These are phyloP conservation scores for Cercopithecus mitis DNA, from an alignment of 2,797 vertebrate genomes.

Conservation along the genomic window DNA sequence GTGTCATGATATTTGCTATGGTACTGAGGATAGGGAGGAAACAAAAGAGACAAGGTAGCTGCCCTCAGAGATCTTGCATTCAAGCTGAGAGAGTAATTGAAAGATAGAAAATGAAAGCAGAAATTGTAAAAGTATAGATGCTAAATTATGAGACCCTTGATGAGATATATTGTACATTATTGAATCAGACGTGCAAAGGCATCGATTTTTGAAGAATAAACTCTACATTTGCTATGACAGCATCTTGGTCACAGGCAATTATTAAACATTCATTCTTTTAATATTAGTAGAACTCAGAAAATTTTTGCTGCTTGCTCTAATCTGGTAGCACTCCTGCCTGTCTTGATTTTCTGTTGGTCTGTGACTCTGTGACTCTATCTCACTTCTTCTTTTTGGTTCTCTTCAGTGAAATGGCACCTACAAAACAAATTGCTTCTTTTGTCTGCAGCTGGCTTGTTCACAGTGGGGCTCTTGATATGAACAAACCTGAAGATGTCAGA, in stretches of 20 bases:
- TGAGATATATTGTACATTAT: neutral
- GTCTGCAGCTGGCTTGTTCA: constrained; percentile 83
- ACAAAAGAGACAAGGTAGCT: neutral
- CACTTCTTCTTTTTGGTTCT: constrained; percentile 50
- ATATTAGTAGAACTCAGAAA: constrained; percentile 46
- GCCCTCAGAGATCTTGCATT: neutral
- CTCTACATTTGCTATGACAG: neutral
- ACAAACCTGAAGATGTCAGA: constrained; percentile 83
- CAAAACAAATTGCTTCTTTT: constrained; percentile 84
- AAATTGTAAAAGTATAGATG: neutral
- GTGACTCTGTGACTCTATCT: neutral
- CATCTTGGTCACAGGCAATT: constrained; percentile 36
- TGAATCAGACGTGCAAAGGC: neutral
- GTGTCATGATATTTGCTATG: neutral
- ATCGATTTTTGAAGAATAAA: neutral
- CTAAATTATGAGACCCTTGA: neutral
- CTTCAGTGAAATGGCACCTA: constrained; percentile 76
- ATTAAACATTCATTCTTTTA: constrained; percentile 39
- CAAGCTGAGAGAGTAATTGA: neutral
- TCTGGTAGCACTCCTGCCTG: neutral
- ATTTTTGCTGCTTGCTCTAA: constrained; percentile 60
- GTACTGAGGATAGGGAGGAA: neutral
- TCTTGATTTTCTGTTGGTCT: neutral
- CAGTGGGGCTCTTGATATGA: constrained; percentile 84
- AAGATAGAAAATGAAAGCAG: neutral